Evolutionary conservation across 1,140 invertebrate genomes (phyloP), one percentile per base, ranked within the genome.

Genomic region (Dinoponera quadriceps): DNA sequence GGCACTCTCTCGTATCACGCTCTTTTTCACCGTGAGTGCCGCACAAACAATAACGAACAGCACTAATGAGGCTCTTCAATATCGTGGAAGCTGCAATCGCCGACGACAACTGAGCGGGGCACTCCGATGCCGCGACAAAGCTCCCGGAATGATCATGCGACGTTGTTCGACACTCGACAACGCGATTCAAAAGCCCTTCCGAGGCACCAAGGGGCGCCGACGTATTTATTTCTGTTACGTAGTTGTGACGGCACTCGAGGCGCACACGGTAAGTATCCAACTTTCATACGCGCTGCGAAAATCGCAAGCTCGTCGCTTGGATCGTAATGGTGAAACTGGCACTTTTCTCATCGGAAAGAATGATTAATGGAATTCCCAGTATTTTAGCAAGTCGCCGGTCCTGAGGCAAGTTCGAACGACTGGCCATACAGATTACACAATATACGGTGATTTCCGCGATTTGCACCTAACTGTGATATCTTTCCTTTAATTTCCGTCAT

Each of bases 41-140:
- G 83, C 88, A 85, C 90, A 91, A 93, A 94, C 93, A 94, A 94
- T 94, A 94, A 93, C 92, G 92, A 93, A 93, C 93, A 91, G 88
- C 83, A 91, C 92, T 94, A 94, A 94, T 94, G 93, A 94, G 93
- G 90, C 92, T 93, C 93, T 93, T 92, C 92, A 93, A 94, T 94
- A 92, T 77, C 66, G 68, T 48, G 75, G 72, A 84, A 86, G 51
- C 38, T 57, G 44, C 83, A 60, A 81, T 3, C 69, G 60, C 49
- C 25, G 49, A 54, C 75, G 83, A 54, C 80, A 84, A 87, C 71
- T 75, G 85, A 66, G 48, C 68, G 75, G 81, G 48, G 38, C 57
- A 81, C 88, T 83, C 66, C 49, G 86, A 88, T 81, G 71, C 65
- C 72, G 71, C 77, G 71, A 85, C 87, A 88, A 85, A 88, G 80